These are phyloP conservation scores for Platichthys flesus DNA, from an alignment of 2,113 vertebrate species.

Conservation along the genomic window DNA sequence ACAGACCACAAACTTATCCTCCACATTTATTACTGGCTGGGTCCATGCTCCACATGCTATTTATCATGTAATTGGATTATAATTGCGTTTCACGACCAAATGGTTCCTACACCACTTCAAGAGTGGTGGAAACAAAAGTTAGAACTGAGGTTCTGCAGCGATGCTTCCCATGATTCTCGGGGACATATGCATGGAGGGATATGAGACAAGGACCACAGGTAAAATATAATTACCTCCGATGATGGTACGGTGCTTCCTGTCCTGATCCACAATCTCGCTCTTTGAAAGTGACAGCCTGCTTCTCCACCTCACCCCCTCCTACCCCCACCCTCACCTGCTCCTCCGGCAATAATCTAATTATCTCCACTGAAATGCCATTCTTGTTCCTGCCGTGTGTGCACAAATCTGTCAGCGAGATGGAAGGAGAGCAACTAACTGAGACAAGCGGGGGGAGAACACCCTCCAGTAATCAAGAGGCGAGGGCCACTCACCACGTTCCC, in stretches of 20 bases:
- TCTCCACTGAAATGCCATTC: constrained; percentile 60
- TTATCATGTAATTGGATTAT: constrained; percentile 81
- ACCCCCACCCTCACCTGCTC: constrained; percentile 34
- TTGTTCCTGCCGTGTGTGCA: constrained; percentile 46
- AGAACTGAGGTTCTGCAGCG: constrained; percentile 27
- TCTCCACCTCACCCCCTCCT: constrained; percentile 9
- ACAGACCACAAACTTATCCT: constrained; percentile 77
- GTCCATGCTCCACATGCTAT: constrained; percentile 70
- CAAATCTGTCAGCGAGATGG: constrained; percentile 50
- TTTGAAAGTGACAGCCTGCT: constrained; percentile 65
- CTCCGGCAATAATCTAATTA: constrained; percentile 71
- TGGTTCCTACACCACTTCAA: constrained; percentile 64
- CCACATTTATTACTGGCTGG: constrained; percentile 77
- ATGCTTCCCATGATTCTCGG: constrained; percentile 53
- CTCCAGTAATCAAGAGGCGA: constrained; percentile 26
- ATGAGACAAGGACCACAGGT: constrained; percentile 76
- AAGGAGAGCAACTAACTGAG: constrained; percentile 47
- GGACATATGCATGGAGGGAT: constrained; percentile 47
- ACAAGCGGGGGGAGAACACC: constrained; percentile 11
- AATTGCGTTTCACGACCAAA: constrained; percentile 76
- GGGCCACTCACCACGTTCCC: constrained; percentile 89
- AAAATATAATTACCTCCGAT: constrained; percentile 76
- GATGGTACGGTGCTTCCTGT: constrained; percentile 54
- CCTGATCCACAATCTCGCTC: constrained; percentile 62
- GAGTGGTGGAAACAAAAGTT: constrained; percentile 54